These are phyloP conservation scores for Heliopora coerulea DNA, from an alignment of 92 coral and sea anemone species.

Conservation along the genomic window DNA sequence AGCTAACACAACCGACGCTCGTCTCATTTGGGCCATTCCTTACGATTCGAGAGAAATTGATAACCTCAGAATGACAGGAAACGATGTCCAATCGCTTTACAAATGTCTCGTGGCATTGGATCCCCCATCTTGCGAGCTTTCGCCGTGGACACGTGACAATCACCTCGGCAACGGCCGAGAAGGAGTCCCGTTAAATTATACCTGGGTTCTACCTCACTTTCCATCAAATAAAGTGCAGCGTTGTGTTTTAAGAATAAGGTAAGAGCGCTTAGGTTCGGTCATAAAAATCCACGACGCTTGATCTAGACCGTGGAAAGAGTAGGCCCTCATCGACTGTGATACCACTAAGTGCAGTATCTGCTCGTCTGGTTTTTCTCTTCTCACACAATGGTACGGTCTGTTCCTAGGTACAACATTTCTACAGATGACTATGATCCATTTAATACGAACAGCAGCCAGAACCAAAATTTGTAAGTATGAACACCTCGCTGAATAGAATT, in stretches of 20 bases:
- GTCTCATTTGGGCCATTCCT: conserved; percentile 70
- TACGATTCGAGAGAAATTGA: conserved; percentile 49
- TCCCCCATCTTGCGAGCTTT: conserved; percentile 75
- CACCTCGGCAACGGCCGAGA: conserved; percentile 99
- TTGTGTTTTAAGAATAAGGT: conserved; percentile 89
- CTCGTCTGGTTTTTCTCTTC: too few relatives aligned
- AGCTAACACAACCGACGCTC: conserved; percentile 40
- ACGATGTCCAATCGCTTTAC: neutral
- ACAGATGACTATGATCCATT: conserved; percentile 97
- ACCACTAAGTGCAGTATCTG: too few relatives aligned
- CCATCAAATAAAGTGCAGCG: conserved; percentile 70
- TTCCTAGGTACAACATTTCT: conserved; percentile 83
- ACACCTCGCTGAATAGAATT: neutral
- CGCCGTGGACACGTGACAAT: conserved; percentile 90
- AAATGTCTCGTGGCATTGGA: conserved; percentile 73
- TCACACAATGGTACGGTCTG: too few relatives aligned
- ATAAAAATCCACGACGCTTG: too few relatives aligned
- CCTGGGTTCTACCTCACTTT: conserved; percentile 86
- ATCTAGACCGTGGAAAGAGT: too few relatives aligned
- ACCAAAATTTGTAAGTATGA: conserved; percentile 73
- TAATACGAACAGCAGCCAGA: conserved; percentile 76
- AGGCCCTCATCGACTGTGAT: too few relatives aligned
- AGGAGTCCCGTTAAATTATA: conserved; percentile 83
- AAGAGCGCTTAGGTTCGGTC: neutral
- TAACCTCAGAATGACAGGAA: neutral